phyloP scores from a whole-genome alignment of 1,140 invertebrate genomes.

The Drosophila navojoa region DNA sequence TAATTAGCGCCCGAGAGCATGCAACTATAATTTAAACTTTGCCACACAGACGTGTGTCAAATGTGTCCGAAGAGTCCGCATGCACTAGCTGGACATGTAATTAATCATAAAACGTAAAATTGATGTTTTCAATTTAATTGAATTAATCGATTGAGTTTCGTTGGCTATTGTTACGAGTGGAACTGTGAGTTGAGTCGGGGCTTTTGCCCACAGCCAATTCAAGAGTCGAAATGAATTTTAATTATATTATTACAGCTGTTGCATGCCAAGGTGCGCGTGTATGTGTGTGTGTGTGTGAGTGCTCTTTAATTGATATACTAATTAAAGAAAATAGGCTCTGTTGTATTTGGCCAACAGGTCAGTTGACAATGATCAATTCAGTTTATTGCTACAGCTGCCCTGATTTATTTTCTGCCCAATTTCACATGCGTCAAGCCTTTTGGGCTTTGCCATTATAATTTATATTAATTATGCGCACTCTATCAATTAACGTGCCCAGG shows the following conservation, averaged over 20 bases:
- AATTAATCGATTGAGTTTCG: conserved; percentile 53
- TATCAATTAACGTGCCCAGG: not conserved
- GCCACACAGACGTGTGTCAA: conserved; percentile 17
- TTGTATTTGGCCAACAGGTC: conserved; percentile 16
- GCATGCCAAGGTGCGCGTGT: not conserved
- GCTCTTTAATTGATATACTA: conserved; percentile 65
- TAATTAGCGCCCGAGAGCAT: conserved; percentile 9
- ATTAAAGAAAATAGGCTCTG: conserved; percentile 65
- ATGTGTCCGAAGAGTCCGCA: not conserved
- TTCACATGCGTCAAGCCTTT: not conserved
- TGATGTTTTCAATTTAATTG: conserved; percentile 51
- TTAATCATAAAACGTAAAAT: conserved; percentile 57
- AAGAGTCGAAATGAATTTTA: conserved; percentile 56
- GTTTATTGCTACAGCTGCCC: conserved; percentile 15
- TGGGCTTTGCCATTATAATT: conserved; percentile 23
- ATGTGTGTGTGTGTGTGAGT: not conserved
- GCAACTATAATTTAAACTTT: conserved; percentile 14
- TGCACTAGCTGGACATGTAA: conserved; percentile 23
- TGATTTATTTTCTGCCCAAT: conserved; percentile 31
- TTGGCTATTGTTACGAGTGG: conserved; percentile 10
- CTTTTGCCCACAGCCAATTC: conserved; percentile 34
- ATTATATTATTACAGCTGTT: conserved; percentile 69
- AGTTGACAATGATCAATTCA: conserved; percentile 30
- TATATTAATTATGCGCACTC: conserved; percentile 33
- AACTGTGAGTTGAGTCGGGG: conserved; percentile 1